Evolutionary conservation across 2,113 vertebrate species (phyloP), one percentile per base, ranked within the genome.

Genomic region (Cardinalis cardinalis): DNA sequence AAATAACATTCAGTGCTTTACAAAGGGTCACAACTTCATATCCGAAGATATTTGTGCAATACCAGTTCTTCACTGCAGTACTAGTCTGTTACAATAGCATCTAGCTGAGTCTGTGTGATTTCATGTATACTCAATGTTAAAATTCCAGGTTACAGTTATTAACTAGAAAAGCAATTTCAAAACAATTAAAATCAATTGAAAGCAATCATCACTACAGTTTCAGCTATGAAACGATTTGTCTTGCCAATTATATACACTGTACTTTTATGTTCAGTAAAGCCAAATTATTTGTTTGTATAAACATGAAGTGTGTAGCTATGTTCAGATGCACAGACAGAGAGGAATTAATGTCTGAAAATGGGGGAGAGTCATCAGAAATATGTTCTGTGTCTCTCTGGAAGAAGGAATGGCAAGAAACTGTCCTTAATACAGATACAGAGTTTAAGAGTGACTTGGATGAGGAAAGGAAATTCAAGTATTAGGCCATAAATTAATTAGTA

Each of bases 211-310:
- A 18, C 17, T 77, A 7, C 70, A 52, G 16, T 36, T 76, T 66
- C 23, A 53, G 18, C 29, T 70, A 9, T 34, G n/a, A 58, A 74
- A 15, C 0, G 0, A 68, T 74, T 74, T 66, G n/a, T 81, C 40
- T 77, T 73, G 44, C 24, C 36, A 49, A 1, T 78, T 75, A 21
- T 25, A 51, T 46, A 36, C 4, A 31, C 12, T 7, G 2, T 59
- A 51, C 26, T 60, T 71, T 9, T 10, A 19, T 31, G 19, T 68
- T 70, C 41, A 49, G 3, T 65, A 34, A 68, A 75, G 32, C 65
- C 16, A 83, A 71, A 71, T 53, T 32, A 36, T 52, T 44, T 91
- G 4, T 5, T 63, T 78, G 14, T 66, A n/a, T 74, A 60, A 82
- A 34, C 10, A 17, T 34, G n/a, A 81, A 31, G 40, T 64, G 59